Base-by-base conservation (phyloP, 2,113 vertebrate genomes). In the Ellobius talpinus region DNA sequence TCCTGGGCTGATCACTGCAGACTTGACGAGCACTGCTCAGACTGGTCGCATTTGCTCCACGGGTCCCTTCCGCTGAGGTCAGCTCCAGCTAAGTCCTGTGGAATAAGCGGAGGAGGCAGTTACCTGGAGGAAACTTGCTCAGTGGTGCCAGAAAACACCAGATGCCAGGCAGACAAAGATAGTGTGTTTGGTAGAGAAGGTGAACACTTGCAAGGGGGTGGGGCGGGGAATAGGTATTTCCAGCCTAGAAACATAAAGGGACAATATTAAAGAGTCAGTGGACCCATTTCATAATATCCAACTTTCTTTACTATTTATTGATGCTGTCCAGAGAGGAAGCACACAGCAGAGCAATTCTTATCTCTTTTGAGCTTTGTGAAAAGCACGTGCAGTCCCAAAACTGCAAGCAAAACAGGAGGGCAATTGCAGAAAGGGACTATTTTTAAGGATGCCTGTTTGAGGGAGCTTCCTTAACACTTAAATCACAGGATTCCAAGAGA, bases 401-500 rank as follows among this genome's bases (percentile, higher is more conserved):
- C 66, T 81, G 55, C 55, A 21, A 66, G 17, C 45, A 86, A 94
- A 85, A 88, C 88, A 94, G 93, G 89, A 87, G 45, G 58, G 90
- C 65, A 45, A 82, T 95, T 97, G 95, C 95, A 93, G 89, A 95
- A 95, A 81, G 84, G 93, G 66, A 26, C 97, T 98, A 98, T 98
- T 98, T 98, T 98, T 98, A 98, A 55, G 93, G 72, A 87, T 97
- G 97, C 97, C 93, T 96, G 96, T 52, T 96, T 68, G 84, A 95
- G 93, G 50, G 87, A 72, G 93, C 55, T 91, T 68, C 16, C 88
- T 89, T 92, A 93, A 91, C 89, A 87, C 70, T 36, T 94, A 91
- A 93, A 94, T 87, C 90, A 72, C 74, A 81, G 66, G 89, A 90
- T 81, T 90, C 66, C 76, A 65, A 91, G 61, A 89, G 61, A 86